phyloP scores from a whole-genome alignment of 2,113 vertebrate species.

The Nematolebias whitei region DNA sequence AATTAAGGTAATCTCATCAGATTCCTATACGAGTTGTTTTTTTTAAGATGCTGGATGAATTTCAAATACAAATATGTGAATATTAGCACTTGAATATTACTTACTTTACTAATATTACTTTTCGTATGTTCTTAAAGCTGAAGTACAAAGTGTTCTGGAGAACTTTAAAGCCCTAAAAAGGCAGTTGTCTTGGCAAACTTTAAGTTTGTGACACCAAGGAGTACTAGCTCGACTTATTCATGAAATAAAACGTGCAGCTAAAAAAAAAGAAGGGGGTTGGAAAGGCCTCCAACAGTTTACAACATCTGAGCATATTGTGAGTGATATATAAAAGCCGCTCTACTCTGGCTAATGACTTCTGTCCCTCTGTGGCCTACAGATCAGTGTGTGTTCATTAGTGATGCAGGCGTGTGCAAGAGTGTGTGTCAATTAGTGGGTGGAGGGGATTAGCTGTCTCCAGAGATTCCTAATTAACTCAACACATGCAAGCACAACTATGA shows the following conservation, averaged over 20 bases:
- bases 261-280: conserved; percentile 40
- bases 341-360: conserved; percentile 69
- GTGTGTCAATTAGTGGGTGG: conserved; percentile 63
- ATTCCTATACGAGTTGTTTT: conserved; percentile 3
- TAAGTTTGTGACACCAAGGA: conserved; percentile 21
- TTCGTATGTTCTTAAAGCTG: conserved; percentile 26
- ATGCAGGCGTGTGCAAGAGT: conserved; percentile 64
- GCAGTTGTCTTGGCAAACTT: conserved; percentile 27
- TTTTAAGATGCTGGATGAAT: conserved; percentile 12
- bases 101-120: too few species aligned
- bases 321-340: conserved; percentile 63
- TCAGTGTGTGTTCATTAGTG: conserved; percentile 75
- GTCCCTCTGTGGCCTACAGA: conserved; percentile 66
- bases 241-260: conserved; percentile 35
- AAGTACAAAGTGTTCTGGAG: conserved; percentile 6
- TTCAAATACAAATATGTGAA: conserved; percentile 10
- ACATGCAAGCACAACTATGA: conserved; percentile 24
- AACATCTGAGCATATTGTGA: conserved; percentile 49
- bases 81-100: conserved; percentile 13
- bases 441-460: conserved; percentile 65
- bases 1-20: conserved; percentile 45
- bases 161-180: conserved; percentile 31
- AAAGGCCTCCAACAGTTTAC: conserved; percentile 49
- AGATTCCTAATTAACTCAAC: conserved; percentile 67
- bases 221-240: conserved; percentile 48